Evolutionary conservation across 1,140 invertebrate species (phyloP), one percentile per base, ranked within the genome.

Genomic region (Meloidogyne chitwoodi): DNA sequence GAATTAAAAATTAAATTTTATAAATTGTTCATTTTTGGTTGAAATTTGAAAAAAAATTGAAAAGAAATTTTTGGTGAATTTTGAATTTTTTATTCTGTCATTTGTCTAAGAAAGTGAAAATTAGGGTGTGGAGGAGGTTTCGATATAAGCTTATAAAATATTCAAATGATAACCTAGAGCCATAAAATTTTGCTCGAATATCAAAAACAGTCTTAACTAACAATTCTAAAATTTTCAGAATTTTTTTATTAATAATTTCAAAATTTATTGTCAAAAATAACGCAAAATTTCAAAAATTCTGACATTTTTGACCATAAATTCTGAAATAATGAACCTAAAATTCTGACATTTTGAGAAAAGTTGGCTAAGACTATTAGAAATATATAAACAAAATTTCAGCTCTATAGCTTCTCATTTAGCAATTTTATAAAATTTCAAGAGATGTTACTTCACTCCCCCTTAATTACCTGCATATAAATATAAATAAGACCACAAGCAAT

Each of bases 381-480:
- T 19, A n/a, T 19, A 1, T 19, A 0, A 19, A 4, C 16, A 48
- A 48, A 48, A 48, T 48, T 48, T 48, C 44, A 48, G 16, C 14
- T 1, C 44, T 48, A 4, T 19, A 48, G 44, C 14, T 4, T 16
- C 16, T 19, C 4, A 16, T 19, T 48, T 48, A 5, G 14, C 44
- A 19, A 48, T 48, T 48, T 56, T 56, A 56, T 56, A 8, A 56
- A 56, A 8, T 0, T 6, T 56, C 6, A 56, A n/a, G 5, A 3
- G 0, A 14, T 19, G 16, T 0, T 48, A 48, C 44, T 19, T 48
- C 19, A 3, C 44, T 48, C 44, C 14, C 16, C 2, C 44, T 19
- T 48, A 2, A 48, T 48, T n/a, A 56, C 48, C 19, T 75, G 69
- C 74, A 75, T 75, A 38, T 75, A 75, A 41, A 75, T 74, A 63